These are phyloP conservation scores for Zaprionus bogoriensis DNA, from an alignment of 2,888 invertebrate genomes.

Conservation along the genomic window DNA sequence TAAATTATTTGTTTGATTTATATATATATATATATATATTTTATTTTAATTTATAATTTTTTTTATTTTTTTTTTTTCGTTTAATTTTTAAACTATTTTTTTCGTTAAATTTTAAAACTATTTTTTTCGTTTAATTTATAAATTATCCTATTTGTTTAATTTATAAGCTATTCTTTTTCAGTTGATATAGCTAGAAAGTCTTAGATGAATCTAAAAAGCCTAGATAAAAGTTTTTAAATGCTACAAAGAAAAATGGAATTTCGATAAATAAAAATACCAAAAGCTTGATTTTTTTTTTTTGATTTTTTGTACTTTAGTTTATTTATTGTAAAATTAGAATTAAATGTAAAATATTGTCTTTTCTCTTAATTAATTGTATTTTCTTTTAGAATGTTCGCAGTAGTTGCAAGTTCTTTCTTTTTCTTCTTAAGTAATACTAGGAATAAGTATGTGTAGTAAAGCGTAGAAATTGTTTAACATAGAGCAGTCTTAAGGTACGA, in stretches of 20 bases:
- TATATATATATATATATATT: too few relatives aligned
- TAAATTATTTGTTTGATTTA: too few relatives aligned
- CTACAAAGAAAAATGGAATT: not conserved
- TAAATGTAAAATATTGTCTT: too few relatives aligned
- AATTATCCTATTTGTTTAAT: not conserved
- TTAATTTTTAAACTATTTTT: too few relatives aligned
- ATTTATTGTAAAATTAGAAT: conserved; percentile 30
- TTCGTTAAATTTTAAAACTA: too few relatives aligned
- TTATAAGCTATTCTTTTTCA: not conserved
- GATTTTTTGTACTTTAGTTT: conserved; percentile 16
- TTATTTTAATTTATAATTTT: too few relatives aligned
- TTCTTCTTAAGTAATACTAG: conserved; percentile 14
- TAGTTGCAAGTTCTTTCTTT: not conserved
- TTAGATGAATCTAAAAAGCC: not conserved
- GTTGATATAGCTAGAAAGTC: not conserved
- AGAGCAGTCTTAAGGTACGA: conserved; percentile 54
- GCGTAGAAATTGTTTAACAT: conserved; percentile 32
- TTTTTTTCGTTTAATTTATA: too few relatives aligned
- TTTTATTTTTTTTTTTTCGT: too few relatives aligned
- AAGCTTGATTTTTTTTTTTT: not conserved
- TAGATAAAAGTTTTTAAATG: not conserved
- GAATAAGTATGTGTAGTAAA: conserved; percentile 14
- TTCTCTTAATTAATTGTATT: conserved; percentile 21
- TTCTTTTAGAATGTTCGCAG: not conserved
- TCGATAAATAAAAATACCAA: conserved; percentile 1